phyloP scores from a whole-genome alignment of 2,888 invertebrate genomes.

The Agrochola circellaris region DNA sequence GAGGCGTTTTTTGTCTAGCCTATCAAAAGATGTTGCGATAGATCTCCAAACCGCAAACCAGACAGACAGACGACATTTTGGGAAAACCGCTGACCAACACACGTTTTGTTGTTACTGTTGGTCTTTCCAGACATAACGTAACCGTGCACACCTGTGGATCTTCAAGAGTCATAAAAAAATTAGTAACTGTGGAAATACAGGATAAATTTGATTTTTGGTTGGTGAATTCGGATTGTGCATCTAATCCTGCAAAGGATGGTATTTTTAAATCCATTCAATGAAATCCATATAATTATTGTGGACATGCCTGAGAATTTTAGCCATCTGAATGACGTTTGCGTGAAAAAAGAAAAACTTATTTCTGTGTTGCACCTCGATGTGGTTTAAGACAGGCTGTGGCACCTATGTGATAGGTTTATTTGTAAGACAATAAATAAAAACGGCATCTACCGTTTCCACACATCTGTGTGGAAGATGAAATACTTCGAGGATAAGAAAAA shows the following conservation, averaged over 20 bases:
- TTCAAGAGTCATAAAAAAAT: neutral
- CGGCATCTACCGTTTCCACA: too few relatives aligned
- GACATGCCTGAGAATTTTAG: neutral
- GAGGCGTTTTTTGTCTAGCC: slow-evolving; percentile 22
- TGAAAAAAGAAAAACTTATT: neutral
- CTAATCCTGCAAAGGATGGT: neutral
- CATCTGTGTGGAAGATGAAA: neutral
- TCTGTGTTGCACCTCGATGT: neutral
- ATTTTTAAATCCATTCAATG: neutral
- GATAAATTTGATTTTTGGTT: neutral
- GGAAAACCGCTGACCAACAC: slow-evolving; percentile 28
- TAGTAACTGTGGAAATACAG: neutral
- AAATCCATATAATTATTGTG: neutral
- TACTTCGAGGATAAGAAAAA: neutral
- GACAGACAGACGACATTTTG: slow-evolving; percentile 34
- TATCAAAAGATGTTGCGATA: slow-evolving; percentile 43
- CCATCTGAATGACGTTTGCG: neutral
- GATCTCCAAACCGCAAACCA: slow-evolving; percentile 48
- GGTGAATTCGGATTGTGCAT: neutral
- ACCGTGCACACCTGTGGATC: neutral
- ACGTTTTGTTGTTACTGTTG: neutral
- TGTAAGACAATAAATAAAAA: neutral
- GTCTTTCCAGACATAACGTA: neutral
- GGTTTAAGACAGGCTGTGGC: neutral
- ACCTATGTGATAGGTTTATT: neutral